Percentiles rank a stretch among this genome's conserved stretches.
phyloP scores from a whole-genome alignment of 2,888 invertebrate genomes.

The Gerris lacustris region DNA sequence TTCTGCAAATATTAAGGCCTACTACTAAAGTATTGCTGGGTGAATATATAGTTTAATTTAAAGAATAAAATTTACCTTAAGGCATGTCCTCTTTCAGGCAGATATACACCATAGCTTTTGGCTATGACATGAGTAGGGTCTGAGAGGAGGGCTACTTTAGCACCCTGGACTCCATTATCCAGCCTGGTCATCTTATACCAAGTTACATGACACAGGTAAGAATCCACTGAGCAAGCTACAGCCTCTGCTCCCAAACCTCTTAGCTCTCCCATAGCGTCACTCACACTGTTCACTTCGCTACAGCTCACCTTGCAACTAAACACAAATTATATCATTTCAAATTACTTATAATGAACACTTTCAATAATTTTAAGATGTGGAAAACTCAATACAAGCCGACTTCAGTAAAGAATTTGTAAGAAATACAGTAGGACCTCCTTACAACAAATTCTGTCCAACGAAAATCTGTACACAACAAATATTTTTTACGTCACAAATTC shows the following conservation, averaged over 20 bases:
- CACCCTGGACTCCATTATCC: conserved; percentile 67
- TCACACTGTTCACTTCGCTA: conserved; percentile 80
- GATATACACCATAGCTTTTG: conserved; percentile 85
- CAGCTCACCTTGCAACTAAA: conserved; percentile 82
- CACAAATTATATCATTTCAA: conserved; percentile 30
- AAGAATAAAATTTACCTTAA: conserved; percentile 44
- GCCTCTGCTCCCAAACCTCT: conserved; percentile 68
- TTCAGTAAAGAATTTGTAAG: no score
- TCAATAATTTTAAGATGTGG: neutral
- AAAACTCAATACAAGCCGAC: no score
- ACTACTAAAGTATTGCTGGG: no score
- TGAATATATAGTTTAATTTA: no score
- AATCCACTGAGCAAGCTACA: conserved; percentile 80
- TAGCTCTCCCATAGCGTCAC: conserved; percentile 72
- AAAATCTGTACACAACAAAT: no score
- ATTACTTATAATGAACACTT: neutral
- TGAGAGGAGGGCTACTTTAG: conserved; percentile 78
- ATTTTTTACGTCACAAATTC: no score
- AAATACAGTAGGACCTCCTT: no score
- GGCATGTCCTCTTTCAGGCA: conserved; percentile 82
- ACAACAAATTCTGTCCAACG: no score
- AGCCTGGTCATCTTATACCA: conserved; percentile 85
- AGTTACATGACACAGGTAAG: conserved; percentile 79
- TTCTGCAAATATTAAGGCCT: no score
- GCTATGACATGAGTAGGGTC: conserved; percentile 83